Base-by-base conservation (phyloP, 2,888 invertebrate genomes). In the Trisateles emortualis region DNA sequence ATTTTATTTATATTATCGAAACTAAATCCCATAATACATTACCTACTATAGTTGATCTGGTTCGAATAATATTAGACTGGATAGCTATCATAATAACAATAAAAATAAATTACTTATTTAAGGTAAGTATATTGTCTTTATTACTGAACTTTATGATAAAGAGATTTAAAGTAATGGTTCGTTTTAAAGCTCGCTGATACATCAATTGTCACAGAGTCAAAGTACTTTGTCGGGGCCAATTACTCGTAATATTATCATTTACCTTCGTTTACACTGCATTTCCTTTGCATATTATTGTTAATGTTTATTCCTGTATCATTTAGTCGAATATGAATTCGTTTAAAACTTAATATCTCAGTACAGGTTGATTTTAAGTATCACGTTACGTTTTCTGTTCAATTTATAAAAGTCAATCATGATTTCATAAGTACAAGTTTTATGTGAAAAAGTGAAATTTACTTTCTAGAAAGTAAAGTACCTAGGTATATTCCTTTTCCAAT, bases 231-330 rank as follows among this genome's bases (percentile, higher is more conserved):
- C 36, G 36, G 57, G 65, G 59, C 60, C 60, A 71, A 65, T 60
- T 62, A 52, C 54, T 32, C 45, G 58, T 64, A 67, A 67, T 63
- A 42, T 42, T 59, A 54, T 58, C 19, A 64, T 59, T 64, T 61
- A 69, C 64, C 59, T 68, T 68, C 61, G 40, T 33, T 48, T 52
- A 30, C 47, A 51, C 36, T 52, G 47, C 5, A 1, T 54, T 59
- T 57, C 41, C 16, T 52, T 51, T 51, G 43, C 40, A 53, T 59
- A 43, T 53, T 48, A 48, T 60, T 46, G 52, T 63, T 56, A 48
- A 56, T 50, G 41, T 51, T 63, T 48, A 54, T 56, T 48, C 43
- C 62, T 41, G 29, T 52, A 54, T 49, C 11, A 61, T 65, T 51
- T 58, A 29, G 39, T n/a, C 9, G 13, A 44, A 22, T 48, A 64